phyloP scores from a whole-genome alignment of 2,888 invertebrate genomes.

The Holacanthella duospinosa region DNA sequence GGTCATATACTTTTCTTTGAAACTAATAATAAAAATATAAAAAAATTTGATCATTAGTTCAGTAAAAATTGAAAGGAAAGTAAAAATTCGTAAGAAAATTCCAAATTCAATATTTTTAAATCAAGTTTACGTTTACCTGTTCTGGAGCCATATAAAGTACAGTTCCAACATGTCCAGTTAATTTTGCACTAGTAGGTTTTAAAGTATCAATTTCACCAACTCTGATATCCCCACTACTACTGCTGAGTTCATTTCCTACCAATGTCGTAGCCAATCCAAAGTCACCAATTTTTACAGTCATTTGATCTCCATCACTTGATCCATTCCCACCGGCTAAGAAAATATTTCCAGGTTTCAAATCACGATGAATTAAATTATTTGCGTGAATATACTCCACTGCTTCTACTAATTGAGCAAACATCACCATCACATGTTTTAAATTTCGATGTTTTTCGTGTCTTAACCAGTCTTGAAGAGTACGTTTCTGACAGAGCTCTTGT shows the following conservation, averaged over 20 bases:
- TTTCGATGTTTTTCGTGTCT: slow-evolving; percentile 45
- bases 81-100: neutral
- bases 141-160: slow-evolving; percentile 97
- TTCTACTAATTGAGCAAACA: slow-evolving; percentile 81
- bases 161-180: slow-evolving; percentile 63
- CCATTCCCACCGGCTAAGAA: slow-evolving; percentile 27
- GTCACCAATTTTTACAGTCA: slow-evolving; percentile 73
- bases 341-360: slow-evolving; percentile 63
- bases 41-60: slow-evolving; percentile 11
- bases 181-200: slow-evolving; percentile 9
- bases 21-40: slow-evolving; percentile 44
- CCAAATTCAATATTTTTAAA: slow-evolving; percentile 7
- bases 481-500: slow-evolving; percentile 86
- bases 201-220: slow-evolving; percentile 10
- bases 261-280: slow-evolving; percentile 94
- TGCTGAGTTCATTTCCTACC: slow-evolving; percentile 46
- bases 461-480: slow-evolving; percentile 87
- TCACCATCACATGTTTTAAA: slow-evolving; percentile 48
- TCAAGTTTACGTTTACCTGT: slow-evolving; percentile 48
- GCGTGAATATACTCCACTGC: slow-evolving; percentile 94
- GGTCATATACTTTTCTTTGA: slow-evolving; percentile 61
- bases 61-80: slow-evolving; percentile 1
- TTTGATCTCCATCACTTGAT: slow-evolving; percentile 15
- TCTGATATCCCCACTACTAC: slow-evolving; percentile 27
- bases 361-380: slow-evolving; percentile 86